These are phyloP conservation scores for Onychorhynchus coronatus DNA, from an alignment of 2,113 vertebrate species.

Conservation along the genomic window DNA sequence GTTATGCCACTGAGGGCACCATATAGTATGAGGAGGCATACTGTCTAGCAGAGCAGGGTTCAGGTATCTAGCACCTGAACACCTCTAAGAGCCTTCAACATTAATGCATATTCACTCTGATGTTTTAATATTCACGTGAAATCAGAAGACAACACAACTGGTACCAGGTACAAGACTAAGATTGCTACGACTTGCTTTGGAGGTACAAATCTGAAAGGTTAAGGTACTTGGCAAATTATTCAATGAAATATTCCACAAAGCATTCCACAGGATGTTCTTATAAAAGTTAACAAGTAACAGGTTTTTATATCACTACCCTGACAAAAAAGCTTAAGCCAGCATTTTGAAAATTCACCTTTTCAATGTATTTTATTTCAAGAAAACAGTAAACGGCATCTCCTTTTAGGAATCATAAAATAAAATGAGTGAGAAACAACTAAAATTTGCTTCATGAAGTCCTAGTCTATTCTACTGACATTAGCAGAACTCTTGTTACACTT, in stretches of 20 bases:
- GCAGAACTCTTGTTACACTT: not conserved
- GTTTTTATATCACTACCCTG: not conserved
- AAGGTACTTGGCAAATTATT: not conserved
- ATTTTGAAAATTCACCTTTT: not conserved
- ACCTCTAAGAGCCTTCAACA: fast-evolving
- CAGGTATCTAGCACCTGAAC: not conserved
- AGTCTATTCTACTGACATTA: not conserved
- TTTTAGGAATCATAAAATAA: not conserved
- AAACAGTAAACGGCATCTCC: not conserved
- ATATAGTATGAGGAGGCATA: not conserved
- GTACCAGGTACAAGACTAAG: not conserved
- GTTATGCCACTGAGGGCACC: not conserved
- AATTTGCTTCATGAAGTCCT: not conserved
- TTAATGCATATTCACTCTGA: not conserved
- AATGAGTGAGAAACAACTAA: not conserved
- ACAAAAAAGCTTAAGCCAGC: not conserved
- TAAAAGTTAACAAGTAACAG: not conserved
- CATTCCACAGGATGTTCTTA: not conserved
- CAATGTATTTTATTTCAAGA: not conserved
- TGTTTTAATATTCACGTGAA: not conserved
- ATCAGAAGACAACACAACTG: not conserved
- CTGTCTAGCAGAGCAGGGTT: not conserved
- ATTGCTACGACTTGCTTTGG: not conserved
- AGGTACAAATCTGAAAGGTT: not conserved
- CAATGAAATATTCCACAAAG: not conserved